Percentiles rank a stretch among this genome's conserved stretches.
phyloP scores from a whole-genome alignment of 2,113 vertebrate genomes.

The Cervus canadensis region DNA sequence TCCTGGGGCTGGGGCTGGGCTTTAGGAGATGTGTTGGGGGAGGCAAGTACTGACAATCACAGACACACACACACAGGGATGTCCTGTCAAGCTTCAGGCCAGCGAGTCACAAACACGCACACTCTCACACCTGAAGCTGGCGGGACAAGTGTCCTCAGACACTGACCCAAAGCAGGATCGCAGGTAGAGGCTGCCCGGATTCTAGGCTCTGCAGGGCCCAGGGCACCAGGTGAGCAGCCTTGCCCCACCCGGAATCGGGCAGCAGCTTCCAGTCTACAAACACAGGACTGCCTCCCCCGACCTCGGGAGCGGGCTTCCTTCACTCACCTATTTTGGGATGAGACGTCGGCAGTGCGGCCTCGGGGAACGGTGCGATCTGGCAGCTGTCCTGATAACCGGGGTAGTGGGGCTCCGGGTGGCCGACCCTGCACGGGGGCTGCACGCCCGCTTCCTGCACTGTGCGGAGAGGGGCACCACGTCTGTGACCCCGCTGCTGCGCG shows the following conservation, averaged over 20 bases:
- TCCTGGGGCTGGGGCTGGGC: background rate
- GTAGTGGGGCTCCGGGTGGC: conserved; percentile 83
- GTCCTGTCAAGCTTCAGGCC: background rate
- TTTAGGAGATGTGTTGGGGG: rapidly evolving
- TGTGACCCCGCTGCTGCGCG: rapidly evolving
- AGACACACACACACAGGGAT: rapidly evolving
- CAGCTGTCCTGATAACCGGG: conserved; percentile 84
- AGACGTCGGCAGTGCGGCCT: conserved; percentile 80
- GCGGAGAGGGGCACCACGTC: background rate
- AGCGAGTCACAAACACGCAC: background rate
- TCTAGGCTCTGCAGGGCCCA: background rate
- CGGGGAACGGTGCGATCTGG: conserved; percentile 81
- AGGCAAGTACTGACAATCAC: background rate
- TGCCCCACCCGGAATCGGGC: too few relatives aligned
- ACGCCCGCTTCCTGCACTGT: conserved; percentile 80
- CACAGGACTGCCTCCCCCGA: background rate
- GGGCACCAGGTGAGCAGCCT: background rate
- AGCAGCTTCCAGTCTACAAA: background rate
- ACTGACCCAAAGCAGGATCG: rapidly evolving
- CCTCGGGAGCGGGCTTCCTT: rapidly evolving
- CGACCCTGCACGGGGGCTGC: conserved; percentile 80
- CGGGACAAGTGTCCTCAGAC: background rate
- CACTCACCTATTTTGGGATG: conserved; percentile 83
- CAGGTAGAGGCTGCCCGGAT: rapidly evolving
- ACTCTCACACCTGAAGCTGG: background rate